Conservation (phyloP, 2,888 invertebrate species). For the Homarus gammarus region DNA sequence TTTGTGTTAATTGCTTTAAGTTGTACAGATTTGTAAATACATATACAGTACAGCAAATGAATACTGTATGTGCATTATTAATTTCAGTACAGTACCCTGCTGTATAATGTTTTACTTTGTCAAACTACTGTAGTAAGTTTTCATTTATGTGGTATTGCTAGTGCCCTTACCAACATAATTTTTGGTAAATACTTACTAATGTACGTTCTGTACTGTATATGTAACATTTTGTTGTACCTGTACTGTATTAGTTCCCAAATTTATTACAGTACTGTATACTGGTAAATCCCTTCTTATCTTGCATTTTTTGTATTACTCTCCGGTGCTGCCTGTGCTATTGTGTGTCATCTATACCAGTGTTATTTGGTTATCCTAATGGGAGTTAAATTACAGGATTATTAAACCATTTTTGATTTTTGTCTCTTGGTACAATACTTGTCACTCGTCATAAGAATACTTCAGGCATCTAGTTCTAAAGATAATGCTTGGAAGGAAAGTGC, state of each 20-base stretch:
- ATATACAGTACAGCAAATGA: not conserved
- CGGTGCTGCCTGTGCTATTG: not conserved
- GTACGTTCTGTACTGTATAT: too few relatives aligned
- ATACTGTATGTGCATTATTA: not conserved
- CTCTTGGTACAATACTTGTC: not conserved
- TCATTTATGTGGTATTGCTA: too few relatives aligned
- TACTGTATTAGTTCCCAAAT: not conserved
- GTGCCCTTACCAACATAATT: too few relatives aligned
- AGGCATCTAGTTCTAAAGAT: not conserved
- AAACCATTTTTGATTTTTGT: too few relatives aligned
- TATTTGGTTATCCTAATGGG: too few relatives aligned
- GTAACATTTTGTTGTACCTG: not conserved
- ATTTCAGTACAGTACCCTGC: not conserved
- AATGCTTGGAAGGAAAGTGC: not conserved
- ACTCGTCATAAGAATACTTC: not conserved
- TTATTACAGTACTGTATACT: too few relatives aligned
- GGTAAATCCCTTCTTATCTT: too few relatives aligned
- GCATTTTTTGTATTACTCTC: not conserved
- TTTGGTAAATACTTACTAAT: too few relatives aligned
- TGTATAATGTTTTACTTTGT: not conserved
- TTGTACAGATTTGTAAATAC: not conserved
- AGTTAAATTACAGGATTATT: too few relatives aligned
- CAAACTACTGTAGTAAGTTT: not conserved
- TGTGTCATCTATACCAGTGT: not conserved
- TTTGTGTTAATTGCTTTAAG: not conserved